phyloP scores from a whole-genome alignment of 1,140 invertebrate genomes.

The Sycobia sp. region DNA sequence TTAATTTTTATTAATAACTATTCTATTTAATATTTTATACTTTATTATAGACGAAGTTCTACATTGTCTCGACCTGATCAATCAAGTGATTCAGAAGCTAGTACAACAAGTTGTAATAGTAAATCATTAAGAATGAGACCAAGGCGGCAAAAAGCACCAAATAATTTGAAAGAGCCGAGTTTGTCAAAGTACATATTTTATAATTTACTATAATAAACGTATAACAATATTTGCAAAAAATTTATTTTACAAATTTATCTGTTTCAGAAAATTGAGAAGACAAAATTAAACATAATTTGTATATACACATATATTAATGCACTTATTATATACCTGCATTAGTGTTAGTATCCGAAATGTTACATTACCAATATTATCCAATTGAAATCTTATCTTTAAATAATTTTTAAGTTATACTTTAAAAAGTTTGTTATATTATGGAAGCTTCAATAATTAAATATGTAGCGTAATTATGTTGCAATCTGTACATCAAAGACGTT shows the following conservation, averaged over 20 bases:
- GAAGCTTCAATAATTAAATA: too few species aligned
- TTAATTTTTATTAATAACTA: too few species aligned
- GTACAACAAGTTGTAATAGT: slow-evolving; percentile 34
- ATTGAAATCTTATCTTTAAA: too few species aligned
- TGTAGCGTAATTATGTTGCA: too few species aligned
- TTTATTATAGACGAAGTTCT: slow-evolving; percentile 3
- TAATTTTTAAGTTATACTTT: too few species aligned
- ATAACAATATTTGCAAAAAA: neutral
- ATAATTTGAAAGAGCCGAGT: slow-evolving; percentile 44
- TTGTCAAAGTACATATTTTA: slow-evolving; percentile 41
- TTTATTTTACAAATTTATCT: neutral
- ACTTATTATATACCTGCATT: too few species aligned
- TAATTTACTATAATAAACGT: neutral
- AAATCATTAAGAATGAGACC: slow-evolving; percentile 34
- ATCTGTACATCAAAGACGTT: too few species aligned
- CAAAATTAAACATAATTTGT: too few species aligned
- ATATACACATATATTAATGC: too few species aligned
- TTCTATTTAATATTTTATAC: neutral
- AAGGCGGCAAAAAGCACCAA: slow-evolving; percentile 44
- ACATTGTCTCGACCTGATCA: slow-evolving; percentile 2
- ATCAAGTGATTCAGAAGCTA: slow-evolving; percentile 43
- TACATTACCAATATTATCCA: too few species aligned
- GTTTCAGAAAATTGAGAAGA: slow-evolving; percentile 36
- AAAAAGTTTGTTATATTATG: too few species aligned
- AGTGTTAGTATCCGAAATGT: too few species aligned